These are phyloP conservation scores for Enhydra lutris DNA, from an alignment of 2,113 vertebrate genomes.

Conservation along the genomic window DNA sequence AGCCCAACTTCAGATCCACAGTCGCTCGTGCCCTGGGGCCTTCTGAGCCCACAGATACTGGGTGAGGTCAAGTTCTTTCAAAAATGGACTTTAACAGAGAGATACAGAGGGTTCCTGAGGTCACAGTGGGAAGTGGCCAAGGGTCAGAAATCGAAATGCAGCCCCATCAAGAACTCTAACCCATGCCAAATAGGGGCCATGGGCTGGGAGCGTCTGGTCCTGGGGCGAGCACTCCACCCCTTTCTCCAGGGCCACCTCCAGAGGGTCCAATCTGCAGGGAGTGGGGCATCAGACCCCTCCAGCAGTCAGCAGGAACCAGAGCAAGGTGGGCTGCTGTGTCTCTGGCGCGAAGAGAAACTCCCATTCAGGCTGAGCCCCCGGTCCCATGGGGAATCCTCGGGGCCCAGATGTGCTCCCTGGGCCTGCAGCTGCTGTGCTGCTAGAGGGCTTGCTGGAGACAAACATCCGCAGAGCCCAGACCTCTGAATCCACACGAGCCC, in stretches of 20 bases:
- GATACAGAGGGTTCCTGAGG: not conserved
- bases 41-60: not conserved
- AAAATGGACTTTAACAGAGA: not conserved
- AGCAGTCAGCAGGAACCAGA: too few species aligned
- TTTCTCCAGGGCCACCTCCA: not conserved
- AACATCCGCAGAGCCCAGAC: not conserved
- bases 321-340: rapidly evolving
- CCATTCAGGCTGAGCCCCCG: not conserved
- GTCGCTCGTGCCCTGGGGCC: rapidly evolving
- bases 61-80: not conserved
- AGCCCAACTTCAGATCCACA: rapidly evolving
- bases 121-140: not conserved
- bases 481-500: too few species aligned
- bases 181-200: not conserved
- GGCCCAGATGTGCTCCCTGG: too few species aligned
- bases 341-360: not conserved
- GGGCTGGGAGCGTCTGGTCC: rapidly evolving
- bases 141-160: not conserved
- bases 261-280: not conserved
- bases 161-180: not conserved
- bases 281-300: too few species aligned
- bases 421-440: too few species aligned
- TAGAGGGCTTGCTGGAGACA: not conserved
- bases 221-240: too few species aligned
- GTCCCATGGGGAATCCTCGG: rapidly evolving